Conservation (phyloP, 1,140 invertebrate species). For the Danaus plexippus region DNA sequence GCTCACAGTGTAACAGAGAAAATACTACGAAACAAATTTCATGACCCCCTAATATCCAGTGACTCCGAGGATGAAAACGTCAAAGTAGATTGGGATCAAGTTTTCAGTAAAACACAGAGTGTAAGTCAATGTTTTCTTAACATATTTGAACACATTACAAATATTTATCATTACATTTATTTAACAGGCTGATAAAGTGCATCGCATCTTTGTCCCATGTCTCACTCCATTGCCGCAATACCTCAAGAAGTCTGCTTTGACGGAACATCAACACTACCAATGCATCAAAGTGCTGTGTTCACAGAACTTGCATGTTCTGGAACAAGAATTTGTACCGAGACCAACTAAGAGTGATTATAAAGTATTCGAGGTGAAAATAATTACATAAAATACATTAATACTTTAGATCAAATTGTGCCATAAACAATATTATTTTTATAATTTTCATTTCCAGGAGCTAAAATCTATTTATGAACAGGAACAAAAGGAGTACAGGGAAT, state of each 20-base stretch:
- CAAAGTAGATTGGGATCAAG: conserved; percentile 44
- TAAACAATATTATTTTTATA: background rate
- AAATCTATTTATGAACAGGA: conserved; percentile 44
- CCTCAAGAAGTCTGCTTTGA: conserved; percentile 40
- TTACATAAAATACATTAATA: no score
- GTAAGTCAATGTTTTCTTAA: conserved; percentile 24
- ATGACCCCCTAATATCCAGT: conserved; percentile 45
- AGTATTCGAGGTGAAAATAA: conserved; percentile 35
- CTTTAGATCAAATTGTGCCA: no score
- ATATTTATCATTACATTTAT: conserved; percentile 2
- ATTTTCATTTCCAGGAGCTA: conserved; percentile 34
- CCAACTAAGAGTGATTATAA: conserved; percentile 37
- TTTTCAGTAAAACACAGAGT: conserved; percentile 37
- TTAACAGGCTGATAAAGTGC: conserved; percentile 25
- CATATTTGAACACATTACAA: background rate
- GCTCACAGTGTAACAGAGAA: conserved; percentile 46
- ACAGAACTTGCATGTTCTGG: conserved; percentile 31
- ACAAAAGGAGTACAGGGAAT: conserved; percentile 51
- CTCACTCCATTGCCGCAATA: conserved; percentile 27
- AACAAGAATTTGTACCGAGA: conserved; percentile 23
- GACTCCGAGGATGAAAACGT: conserved; percentile 43
- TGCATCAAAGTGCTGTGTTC: conserved; percentile 43
- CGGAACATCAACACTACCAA: conserved; percentile 34
- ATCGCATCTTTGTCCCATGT: conserved; percentile 37
- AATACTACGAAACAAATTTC: conserved; percentile 48